Base-by-base conservation (phyloP, 2,113 vertebrate genomes). In the Rhabdomys dilectus region DNA sequence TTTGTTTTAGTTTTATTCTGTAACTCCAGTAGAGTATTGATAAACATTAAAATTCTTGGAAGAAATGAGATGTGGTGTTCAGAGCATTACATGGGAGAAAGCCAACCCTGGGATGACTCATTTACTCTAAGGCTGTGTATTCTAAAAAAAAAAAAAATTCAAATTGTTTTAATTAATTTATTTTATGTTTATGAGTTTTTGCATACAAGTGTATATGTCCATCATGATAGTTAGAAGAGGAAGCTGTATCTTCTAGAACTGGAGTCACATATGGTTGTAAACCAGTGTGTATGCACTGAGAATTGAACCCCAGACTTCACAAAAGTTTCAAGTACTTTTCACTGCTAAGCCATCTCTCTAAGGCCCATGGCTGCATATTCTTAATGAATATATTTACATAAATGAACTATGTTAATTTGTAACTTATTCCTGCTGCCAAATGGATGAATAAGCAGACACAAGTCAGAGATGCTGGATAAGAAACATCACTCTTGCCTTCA, bases 311-410 rank as follows among this genome's bases (percentile, higher is more conserved):
- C 62, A 13, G 24, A 62, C n/a, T 24, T 62, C 56, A 29, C 11
- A 39, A 62, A n/a, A 42, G 58, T 24, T 60, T 29, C 36, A 29
- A 29, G 22, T 42, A 3, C 15, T 60, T 12, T 42, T 42, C n/a
- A 62, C 7, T 42, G 58, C 24, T 62, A 16, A 84, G 17, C 58
- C 24, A 42, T 84, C 12, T 84, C n/a, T 31, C 7, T 62, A 84
- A 15, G 3, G 39, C n/a, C n/a, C 17, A 29, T 36, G 56, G 15
- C 4, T n/a, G 5, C 7, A 92, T 86, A 90, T 12, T 70, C 22
- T 88, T 96, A 88, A 88, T 24, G 60, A 31, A 51, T 39, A 58
- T 82, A 1, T 60, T 58, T 93, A 94, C 42, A 66, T 72, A 80
- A 92, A 85, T 21, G 77, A 88, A 73, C n/a, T 56, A 1, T 62